These are phyloP conservation scores for Coleophora flavipennella DNA, from an alignment of 2,888 invertebrate genomes.

Conservation along the genomic window DNA sequence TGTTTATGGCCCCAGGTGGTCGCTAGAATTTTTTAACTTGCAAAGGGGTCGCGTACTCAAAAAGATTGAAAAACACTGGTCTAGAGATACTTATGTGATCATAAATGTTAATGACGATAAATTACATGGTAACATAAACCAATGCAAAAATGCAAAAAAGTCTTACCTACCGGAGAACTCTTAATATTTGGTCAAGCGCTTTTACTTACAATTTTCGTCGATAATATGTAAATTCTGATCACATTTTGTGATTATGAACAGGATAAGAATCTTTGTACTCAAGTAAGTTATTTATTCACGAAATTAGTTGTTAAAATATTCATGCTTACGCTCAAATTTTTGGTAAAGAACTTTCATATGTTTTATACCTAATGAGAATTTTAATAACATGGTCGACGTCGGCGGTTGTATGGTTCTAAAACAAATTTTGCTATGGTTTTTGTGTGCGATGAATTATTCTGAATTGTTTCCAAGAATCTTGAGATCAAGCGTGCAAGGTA, in stretches of 20 bases:
- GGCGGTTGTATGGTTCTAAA: no score
- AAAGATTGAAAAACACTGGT: no score
- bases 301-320: conserved; percentile 47
- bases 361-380: conserved; percentile 9
- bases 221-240: conserved; percentile 46
- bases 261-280: conserved; percentile 36
- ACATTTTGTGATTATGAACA: conserved; percentile 39
- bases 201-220: conserved; percentile 25
- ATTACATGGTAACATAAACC: no score
- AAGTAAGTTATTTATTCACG: conserved; percentile 50
- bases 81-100: no score
- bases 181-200: conserved; percentile 25
- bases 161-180: no score
- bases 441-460: conserved; percentile 24
- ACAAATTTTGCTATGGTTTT: conserved; percentile 29
- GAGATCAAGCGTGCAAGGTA: conserved; percentile 34
- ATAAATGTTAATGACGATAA: no score
- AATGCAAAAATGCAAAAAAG: no score
- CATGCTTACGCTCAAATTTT: conserved; percentile 17
- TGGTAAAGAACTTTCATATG: conserved; percentile 12
- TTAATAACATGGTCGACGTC: no score
- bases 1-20: no score
- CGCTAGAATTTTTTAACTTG: no score
- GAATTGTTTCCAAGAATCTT: conserved; percentile 37
- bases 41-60: no score